phyloP scores from a whole-genome alignment of 1,140 invertebrate species.

The Mactra quadrangularis region DNA sequence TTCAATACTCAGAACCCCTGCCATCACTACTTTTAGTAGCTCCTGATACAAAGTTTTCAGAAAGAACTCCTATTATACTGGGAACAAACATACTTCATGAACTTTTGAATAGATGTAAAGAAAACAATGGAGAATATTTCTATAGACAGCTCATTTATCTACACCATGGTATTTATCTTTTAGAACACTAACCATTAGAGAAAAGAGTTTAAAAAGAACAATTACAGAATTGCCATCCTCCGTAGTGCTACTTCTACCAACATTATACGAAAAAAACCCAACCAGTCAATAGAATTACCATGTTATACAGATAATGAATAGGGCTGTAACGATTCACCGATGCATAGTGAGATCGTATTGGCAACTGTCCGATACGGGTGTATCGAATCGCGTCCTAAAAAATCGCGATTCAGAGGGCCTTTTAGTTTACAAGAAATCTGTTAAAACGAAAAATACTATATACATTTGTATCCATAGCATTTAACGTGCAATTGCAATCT shows the following conservation, averaged over 20 bases:
- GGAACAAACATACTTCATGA: neutral
- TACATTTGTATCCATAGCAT: no score
- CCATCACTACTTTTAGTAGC: neutral
- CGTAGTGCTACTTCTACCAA: neutral
- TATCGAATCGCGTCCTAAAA: no score
- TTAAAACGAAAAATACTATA: no score
- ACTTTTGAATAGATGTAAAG: neutral
- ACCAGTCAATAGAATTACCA: no score
- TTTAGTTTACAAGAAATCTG: no score
- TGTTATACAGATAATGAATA: no score
- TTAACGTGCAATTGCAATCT: no score
- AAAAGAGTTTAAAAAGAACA: slow-evolving; percentile 37
- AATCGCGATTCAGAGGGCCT: no score
- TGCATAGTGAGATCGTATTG: no score
- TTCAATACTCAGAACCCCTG: neutral
- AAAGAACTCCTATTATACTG: slow-evolving; percentile 1
- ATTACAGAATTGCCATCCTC: slow-evolving; percentile 2
- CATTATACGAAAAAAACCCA: no score
- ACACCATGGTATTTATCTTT: slow-evolving; percentile 47
- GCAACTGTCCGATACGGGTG: no score
- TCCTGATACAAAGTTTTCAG: neutral
- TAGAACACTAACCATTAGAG: slow-evolving; percentile 12
- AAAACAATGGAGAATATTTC: slow-evolving; percentile 16
- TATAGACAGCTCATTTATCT: slow-evolving; percentile 27
- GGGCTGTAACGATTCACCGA: no score